Percentiles rank a stretch among this genome's conserved stretches.
These are phyloP conservation scores for Taenaris catops DNA, from an alignment of 2,888 invertebrate species.

Conservation along the genomic window DNA sequence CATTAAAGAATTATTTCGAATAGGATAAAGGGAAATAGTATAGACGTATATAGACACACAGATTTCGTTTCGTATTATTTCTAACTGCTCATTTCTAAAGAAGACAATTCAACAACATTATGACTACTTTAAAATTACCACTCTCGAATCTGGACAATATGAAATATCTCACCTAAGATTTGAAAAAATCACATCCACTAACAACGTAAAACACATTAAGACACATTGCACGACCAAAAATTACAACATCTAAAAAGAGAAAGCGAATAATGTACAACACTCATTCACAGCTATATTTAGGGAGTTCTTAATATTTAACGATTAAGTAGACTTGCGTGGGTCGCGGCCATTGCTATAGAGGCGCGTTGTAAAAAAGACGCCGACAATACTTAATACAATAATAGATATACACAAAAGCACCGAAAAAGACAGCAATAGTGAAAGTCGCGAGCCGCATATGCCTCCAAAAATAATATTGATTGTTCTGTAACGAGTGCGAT, in stretches of 20 bases:
- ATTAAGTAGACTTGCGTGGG: no score
- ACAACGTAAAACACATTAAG: slow-evolving; percentile 50
- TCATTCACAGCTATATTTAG: slow-evolving; percentile 40
- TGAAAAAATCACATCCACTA: slow-evolving; percentile 60
- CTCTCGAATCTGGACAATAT: slow-evolving; percentile 35
- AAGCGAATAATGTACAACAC: slow-evolving; percentile 65
- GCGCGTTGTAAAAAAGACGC: no score
- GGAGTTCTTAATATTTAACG: slow-evolving; percentile 26
- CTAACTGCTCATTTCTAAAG: slow-evolving; percentile 34
- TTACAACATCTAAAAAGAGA: slow-evolving; percentile 65
- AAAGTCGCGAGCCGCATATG: no score
- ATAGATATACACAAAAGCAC: no score
- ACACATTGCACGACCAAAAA: slow-evolving; percentile 55
- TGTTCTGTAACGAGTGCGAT: no score
- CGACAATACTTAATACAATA: no score
- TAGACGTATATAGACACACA: slow-evolving; percentile 34
- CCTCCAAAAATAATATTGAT: no score
- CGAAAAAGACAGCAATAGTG: no score
- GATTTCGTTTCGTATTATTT: slow-evolving; percentile 29
- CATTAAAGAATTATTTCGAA: slow-evolving; percentile 28
- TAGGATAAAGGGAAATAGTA: slow-evolving; percentile 29
- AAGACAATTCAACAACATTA: slow-evolving; percentile 35
- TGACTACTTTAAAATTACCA: slow-evolving; percentile 35
- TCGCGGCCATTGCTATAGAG: no score
- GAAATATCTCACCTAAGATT: slow-evolving; percentile 44